Conservation (phyloP, 2,113 vertebrate genomes). For the Copsychus sechellarum region DNA sequence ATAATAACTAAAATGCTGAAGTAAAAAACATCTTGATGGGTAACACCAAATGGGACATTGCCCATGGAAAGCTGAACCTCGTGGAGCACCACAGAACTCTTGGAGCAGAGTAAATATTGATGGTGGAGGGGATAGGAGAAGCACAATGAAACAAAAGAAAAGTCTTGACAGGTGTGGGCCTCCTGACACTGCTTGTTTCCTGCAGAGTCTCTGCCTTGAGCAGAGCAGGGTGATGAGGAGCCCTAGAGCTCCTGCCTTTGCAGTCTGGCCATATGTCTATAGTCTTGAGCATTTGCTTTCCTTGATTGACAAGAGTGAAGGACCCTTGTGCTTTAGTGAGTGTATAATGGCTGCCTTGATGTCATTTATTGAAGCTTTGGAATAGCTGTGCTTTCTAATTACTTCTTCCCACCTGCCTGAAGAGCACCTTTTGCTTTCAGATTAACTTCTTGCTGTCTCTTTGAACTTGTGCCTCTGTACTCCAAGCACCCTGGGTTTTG, state of each 20-base stretch:
- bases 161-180: background rate
- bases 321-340: conserved; percentile 1
- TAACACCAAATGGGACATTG: background rate
- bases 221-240: background rate
- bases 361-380: conserved; percentile 31
- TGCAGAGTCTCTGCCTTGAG: background rate
- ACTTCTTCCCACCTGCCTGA: conserved; percentile 27
- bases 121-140: background rate
- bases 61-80: background rate
- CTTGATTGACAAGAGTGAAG: conserved; percentile 26
- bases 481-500: conserved; percentile 16
- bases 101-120: background rate
- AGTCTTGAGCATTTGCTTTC: background rate
- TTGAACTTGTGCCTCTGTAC: conserved; percentile 48
- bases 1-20: background rate
- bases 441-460: conserved; percentile 57
- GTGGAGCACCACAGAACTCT: background rate
- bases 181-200: background rate
- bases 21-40: background rate
- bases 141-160: background rate
- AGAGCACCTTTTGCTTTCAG: conserved; percentile 49
- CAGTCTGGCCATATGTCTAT: background rate
- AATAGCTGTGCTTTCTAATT: conserved; percentile 49
- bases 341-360: conserved; percentile 15
- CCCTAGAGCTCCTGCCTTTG: background rate